phyloP scores from a whole-genome alignment of 2,888 invertebrate genomes.

The Acanthococcus lagerstroemiae region DNA sequence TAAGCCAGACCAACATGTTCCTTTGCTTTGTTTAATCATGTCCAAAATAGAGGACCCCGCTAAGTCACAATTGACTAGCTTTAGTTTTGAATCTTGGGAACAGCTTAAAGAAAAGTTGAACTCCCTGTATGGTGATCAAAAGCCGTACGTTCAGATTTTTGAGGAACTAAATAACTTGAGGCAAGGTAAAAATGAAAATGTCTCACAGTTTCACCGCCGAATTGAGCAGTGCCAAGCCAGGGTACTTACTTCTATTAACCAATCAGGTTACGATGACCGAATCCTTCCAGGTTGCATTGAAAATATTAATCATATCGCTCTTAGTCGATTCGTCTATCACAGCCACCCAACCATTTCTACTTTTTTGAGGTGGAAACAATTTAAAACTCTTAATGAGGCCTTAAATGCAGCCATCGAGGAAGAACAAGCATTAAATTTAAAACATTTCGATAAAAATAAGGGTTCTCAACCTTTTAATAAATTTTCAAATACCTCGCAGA shows the following conservation, averaged over 20 bases:
- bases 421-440: too few species aligned
- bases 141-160: not conserved
- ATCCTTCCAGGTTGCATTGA: not conserved
- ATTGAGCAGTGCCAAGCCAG: too few species aligned
- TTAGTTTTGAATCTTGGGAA: not conserved
- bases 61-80: not conserved
- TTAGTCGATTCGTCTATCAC: not conserved
- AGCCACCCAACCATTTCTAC: not conserved
- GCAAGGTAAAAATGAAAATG: too few species aligned
- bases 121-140: not conserved
- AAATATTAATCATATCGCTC: not conserved
- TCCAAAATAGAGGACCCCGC: not conserved
- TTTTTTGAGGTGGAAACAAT: not conserved
- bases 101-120: not conserved
- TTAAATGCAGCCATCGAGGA: not conserved
- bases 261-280: too few species aligned
- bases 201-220: too few species aligned
- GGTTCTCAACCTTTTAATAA: too few species aligned
- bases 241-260: too few species aligned
- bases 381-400: not conserved
- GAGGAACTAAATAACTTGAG: not conserved
- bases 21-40: not conserved
- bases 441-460: too few species aligned
- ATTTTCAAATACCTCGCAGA: too few species aligned
- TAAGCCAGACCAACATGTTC: not conserved